These are phyloP conservation scores for Coelopa pilipes DNA, from an alignment of 2,888 invertebrate species.

Conservation along the genomic window DNA sequence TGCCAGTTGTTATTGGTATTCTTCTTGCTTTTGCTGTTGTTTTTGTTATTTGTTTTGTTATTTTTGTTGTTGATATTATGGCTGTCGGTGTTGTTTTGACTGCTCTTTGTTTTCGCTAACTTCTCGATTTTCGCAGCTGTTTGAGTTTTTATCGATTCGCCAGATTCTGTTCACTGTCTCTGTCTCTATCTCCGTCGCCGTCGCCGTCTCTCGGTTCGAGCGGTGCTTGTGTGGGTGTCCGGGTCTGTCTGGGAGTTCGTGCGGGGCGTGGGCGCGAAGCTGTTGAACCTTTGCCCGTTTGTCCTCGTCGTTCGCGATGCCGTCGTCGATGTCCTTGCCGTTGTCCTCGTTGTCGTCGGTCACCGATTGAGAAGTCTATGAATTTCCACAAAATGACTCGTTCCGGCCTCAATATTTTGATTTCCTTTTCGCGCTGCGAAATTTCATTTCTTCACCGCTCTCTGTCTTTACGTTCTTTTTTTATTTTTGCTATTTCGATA, in stretches of 20 bases:
- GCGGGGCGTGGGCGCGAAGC: conserved; percentile 14
- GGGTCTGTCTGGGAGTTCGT: conserved; percentile 20
- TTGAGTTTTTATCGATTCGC: conserved; percentile 26
- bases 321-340: conserved; percentile 28
- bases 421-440: not conserved
- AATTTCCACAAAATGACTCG: not conserved
- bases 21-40: conserved; percentile 40
- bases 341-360: conserved; percentile 22
- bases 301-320: conserved; percentile 27
- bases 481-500: too few species aligned
- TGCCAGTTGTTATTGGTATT: conserved; percentile 13
- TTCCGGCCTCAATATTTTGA: not conserved
- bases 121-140: not conserved
- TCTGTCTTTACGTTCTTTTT: too few species aligned
- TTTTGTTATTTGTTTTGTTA: conserved; percentile 44
- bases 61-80: too few species aligned
- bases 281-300: conserved; percentile 20
- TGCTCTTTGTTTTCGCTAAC: not conserved
- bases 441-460: too few species aligned
- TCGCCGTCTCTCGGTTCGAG: too few species aligned
- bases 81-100: conserved; percentile 40
- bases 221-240: not conserved
- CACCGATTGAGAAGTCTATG: too few species aligned
- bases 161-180: not conserved
- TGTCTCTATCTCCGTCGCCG: too few species aligned